Conservation (phyloP, 2,113 vertebrate species). For the Mixornis gularis region DNA sequence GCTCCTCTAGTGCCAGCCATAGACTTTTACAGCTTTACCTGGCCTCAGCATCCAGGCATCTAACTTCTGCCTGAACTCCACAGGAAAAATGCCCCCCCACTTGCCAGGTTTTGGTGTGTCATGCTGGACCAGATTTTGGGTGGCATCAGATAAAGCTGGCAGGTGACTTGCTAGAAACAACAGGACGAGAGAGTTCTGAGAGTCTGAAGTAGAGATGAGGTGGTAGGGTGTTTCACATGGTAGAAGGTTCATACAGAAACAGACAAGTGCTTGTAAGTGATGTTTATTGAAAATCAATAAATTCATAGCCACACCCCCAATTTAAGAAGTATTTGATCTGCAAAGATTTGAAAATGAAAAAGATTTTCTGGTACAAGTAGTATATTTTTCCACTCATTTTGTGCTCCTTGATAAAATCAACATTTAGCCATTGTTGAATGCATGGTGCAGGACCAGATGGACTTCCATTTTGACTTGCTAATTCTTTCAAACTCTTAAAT, state of each 20-base stretch:
- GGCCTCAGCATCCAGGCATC: neutral
- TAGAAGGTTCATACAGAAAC: neutral
- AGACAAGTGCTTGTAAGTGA: accelerated
- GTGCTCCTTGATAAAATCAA: neutral
- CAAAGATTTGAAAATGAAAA: neutral
- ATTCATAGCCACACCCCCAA: neutral
- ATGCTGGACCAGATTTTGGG: neutral
- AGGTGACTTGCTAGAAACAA: neutral
- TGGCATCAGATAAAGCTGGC: neutral
- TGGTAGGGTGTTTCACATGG: neutral
- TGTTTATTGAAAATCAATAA: neutral
- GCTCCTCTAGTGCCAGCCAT: neutral
- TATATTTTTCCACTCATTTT: neutral
- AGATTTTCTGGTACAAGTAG: neutral
- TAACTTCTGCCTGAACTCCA: neutral
- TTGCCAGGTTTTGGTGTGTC: neutral
- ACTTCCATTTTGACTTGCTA: neutral
- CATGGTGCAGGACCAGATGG: neutral
- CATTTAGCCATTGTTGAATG: neutral
- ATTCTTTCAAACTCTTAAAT: neutral
- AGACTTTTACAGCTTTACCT: neutral
- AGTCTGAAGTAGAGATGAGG: neutral
- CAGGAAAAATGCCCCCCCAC: neutral
- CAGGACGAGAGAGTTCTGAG: neutral
- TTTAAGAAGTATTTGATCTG: neutral